Evolutionary conservation across 2,797 vertebrate genomes (phyloP).

Genomic region (Gallirallus australis): DNA sequence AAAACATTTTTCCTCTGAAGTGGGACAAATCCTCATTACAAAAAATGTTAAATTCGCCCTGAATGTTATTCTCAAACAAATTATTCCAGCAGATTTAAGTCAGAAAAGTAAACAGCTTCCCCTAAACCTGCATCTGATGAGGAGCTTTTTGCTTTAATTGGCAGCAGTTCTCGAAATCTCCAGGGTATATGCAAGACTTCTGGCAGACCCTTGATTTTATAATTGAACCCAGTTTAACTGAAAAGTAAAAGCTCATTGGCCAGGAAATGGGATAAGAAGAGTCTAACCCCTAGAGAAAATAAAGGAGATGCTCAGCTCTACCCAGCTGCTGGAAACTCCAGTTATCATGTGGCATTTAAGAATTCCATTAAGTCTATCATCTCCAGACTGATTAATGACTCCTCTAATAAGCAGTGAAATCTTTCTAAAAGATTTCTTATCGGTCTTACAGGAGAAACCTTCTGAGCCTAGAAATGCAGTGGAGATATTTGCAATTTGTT

Average conservation of each 20-base stretch:
- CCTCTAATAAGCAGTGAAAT: conserved; percentile 47
- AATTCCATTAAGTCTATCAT: conserved; percentile 33
- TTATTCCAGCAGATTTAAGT: background rate
- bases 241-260: conserved; percentile 59
- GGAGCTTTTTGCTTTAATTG: conserved; percentile 10
- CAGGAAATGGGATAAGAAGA: conserved; percentile 56
- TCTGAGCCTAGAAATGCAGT: conserved; percentile 5
- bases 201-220: conserved; percentile 55
- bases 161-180: conserved; percentile 15
- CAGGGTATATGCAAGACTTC: conserved; percentile 1
- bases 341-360: conserved; percentile 21
- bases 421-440: conserved; percentile 10
- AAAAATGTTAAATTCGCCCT: background rate
- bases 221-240: conserved; percentile 57
- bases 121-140: background rate
- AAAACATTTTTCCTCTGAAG: background rate
- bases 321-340: conserved; percentile 31
- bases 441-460: background rate
- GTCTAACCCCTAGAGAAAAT: conserved; percentile 38
- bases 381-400: conserved; percentile 47
- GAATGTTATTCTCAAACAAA: background rate
- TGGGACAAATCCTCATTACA: background rate
- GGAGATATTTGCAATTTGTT: background rate
- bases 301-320: background rate
- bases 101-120: conserved; percentile 6